Base-by-base conservation (phyloP, 1,140 invertebrate genomes). In the Aphis gossypii region DNA sequence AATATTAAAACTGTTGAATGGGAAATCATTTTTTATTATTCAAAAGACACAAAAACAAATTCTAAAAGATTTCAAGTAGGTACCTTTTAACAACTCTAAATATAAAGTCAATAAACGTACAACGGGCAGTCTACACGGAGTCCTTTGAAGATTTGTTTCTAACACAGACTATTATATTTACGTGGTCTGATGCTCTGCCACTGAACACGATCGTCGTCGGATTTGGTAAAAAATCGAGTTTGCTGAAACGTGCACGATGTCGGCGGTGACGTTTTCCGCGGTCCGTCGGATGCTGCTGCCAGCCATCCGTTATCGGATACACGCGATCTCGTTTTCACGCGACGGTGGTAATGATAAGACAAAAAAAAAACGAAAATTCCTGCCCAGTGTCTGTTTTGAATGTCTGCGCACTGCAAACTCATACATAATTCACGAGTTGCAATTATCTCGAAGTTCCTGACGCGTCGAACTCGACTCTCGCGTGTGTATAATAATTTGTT, bases 381-480 rank as follows among this genome's bases (percentile, higher is more conserved):
- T 76, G n/a, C 30, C 30, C 60, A 76, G 60, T 76, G 60, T 76
- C 60, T n/a, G 60, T 76, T 76, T 76, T 76, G n/a, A 76, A 76
- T 35, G 60, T 76, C 60, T 68, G 1, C 9, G 25, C 56, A 30
- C 25, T 68, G 60, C 60, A n/a, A 0, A n/a, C 60, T 76, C 60
- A 76, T 76, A 76, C 60, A 76, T 76, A 76, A 76, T 76, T 76
- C 60, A 76, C 60, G 60, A 76, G 60, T n/a, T n/a, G 60, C 60
- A 76, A 76, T 76, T 76, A 76, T 76, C 60, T 76, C 30, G 14
- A 76, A 76, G 60, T 76, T 14, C 20, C 30, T 18, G n/a, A 76
- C 60, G n/a, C 60, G n/a, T 76, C 60, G 60, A n/a, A n/a, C 30
- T 18, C 14, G 60, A 30, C 23, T 30, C 56, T 25, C 23, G 25